Conservation (phyloP, 2,797 vertebrate species). For the Poecilia gillii region DNA sequence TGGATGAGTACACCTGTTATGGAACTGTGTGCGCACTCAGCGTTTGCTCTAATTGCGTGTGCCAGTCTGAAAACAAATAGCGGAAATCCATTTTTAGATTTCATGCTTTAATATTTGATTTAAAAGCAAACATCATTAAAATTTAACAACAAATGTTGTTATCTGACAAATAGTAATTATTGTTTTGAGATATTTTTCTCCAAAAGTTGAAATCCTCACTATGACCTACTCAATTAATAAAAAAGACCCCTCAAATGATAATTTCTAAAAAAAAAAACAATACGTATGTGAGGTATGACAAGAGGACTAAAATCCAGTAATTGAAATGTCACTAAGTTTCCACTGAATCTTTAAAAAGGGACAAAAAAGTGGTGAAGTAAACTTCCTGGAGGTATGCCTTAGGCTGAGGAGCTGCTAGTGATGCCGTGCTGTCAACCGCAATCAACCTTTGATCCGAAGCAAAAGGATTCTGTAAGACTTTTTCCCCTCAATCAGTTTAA, state of each 20-base stretch:
- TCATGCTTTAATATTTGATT: not conserved
- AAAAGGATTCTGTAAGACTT: conserved; percentile 26
- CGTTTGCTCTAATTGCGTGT: conserved; percentile 11
- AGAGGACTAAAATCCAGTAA: conserved; percentile 20
- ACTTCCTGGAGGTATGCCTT: conserved; percentile 37
- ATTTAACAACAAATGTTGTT: conserved; percentile 2
- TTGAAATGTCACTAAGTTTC: conserved; percentile 27
- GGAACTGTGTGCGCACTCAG: conserved; percentile 29
- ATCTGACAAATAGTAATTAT: not conserved
- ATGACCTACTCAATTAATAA: not conserved
- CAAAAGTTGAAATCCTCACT: not conserved
- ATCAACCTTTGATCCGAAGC: conserved; percentile 38
- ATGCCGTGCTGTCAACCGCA: conserved; percentile 37
- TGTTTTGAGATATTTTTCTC: too few relatives aligned
- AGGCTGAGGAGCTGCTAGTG: conserved; percentile 36
- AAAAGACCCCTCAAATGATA: not conserved
- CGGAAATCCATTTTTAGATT: conserved; percentile 23
- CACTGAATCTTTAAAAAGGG: conserved; percentile 26
- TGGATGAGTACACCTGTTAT: conserved; percentile 63
- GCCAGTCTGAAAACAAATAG: conserved; percentile 15
- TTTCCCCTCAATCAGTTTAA: conserved; percentile 21
- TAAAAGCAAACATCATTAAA: not conserved
- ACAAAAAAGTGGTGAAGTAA: conserved; percentile 13
- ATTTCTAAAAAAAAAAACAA: conserved; percentile 9
- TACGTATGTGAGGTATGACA: not conserved